phyloP scores from a whole-genome alignment of 53 echinoderm and acorn worm species.

The Stichopus horrens region DNA sequence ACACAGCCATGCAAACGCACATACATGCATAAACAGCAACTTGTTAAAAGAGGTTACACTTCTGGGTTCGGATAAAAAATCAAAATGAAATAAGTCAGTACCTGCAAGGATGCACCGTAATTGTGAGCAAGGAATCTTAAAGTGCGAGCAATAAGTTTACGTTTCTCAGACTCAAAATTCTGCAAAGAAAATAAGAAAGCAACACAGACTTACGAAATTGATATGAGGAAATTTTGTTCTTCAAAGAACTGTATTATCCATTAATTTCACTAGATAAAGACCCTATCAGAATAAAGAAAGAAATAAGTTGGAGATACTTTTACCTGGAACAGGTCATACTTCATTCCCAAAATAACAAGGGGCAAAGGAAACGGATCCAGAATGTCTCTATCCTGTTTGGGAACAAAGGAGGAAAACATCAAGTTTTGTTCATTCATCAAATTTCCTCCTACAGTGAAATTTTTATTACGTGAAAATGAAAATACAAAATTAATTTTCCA shows the following conservation, averaged over 20 bases:
- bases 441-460: background rate
- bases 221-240: background rate
- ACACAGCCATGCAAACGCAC: no score
- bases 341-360: conserved; percentile 86
- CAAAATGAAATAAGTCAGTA: background rate
- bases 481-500: no score
- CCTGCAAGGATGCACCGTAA: conserved; percentile 89
- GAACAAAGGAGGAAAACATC: background rate
- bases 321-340: conserved; percentile 96
- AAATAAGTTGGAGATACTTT: background rate
- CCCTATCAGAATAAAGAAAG: background rate
- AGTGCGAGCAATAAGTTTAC: conserved; percentile 89
- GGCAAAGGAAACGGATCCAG: conserved; percentile 88
- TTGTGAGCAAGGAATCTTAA: conserved; percentile 95
- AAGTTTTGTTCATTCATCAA: background rate
- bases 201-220: background rate
- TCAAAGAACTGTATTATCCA: background rate
- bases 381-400: conserved; percentile 79
- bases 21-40: no score
- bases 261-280: background rate
- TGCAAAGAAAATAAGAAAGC: conserved; percentile 30
- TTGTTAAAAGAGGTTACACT: no score
- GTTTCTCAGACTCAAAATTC: conserved; percentile 98
- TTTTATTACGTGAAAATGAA: background rate
- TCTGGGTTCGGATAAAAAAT: no score